These are phyloP conservation scores for Dinoponera quadriceps DNA, from an alignment of 1,140 invertebrate genomes.

Conservation along the genomic window DNA sequence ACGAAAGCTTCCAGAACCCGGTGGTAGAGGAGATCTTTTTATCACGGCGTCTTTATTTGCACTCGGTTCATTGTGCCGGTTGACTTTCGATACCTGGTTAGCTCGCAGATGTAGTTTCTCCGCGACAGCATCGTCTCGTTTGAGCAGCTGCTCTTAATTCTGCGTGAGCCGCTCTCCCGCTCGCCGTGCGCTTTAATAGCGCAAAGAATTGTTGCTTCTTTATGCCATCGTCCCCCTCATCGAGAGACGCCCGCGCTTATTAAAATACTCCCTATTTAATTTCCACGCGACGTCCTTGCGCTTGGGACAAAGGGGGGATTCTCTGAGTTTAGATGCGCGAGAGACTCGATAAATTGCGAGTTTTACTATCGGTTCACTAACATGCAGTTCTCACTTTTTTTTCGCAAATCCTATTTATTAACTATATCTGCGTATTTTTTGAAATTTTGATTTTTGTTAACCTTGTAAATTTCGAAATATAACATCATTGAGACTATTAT, in stretches of 20 bases:
- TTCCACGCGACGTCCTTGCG: slow-evolving; percentile 11
- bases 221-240: slow-evolving; percentile 29
- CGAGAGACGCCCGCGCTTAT: slow-evolving; percentile 38
- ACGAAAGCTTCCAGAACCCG: no score
- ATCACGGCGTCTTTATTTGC: not conserved
- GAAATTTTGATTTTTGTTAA: no score
- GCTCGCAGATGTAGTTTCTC: not conserved
- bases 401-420: no score
- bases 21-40: no score
- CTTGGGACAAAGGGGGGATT: not conserved
- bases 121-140: slow-evolving; percentile 8
- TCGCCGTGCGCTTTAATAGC: slow-evolving; percentile 21
- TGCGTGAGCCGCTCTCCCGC: slow-evolving; percentile 16
- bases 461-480: no score
- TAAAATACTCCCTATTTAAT: slow-evolving; percentile 53
- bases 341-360: not conserved
- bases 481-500: no score
- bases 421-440: no score
- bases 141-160: slow-evolving; percentile 52
- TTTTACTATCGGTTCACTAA: not conserved
- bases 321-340: not conserved
- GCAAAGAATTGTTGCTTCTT: slow-evolving; percentile 43
- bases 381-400: not conserved
- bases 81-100: not conserved
- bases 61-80: not conserved